Conservation (phyloP, 2,797 vertebrate species). For the Urocyon cinereoargenteus region DNA sequence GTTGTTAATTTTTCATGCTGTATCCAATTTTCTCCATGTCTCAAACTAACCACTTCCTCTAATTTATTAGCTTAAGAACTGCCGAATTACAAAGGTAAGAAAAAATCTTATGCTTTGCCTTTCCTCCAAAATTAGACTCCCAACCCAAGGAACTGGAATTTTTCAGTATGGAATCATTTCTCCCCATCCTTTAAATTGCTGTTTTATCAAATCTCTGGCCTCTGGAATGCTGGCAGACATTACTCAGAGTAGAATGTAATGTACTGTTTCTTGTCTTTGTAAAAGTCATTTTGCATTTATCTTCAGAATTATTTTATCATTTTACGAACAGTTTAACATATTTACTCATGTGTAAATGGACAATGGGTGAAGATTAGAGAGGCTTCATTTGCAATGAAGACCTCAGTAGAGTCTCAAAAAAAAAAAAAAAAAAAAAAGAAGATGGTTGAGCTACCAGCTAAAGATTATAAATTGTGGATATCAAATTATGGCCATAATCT, state of each 20-base stretch:
- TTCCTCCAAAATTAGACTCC: not conserved
- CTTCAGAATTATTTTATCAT: constrained; percentile 67
- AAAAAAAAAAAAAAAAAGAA: constrained; percentile 22
- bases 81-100: constrained; percentile 18
- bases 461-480: constrained; percentile 52
- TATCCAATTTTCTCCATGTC: constrained; percentile 71
- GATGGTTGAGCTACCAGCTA: constrained; percentile 16
- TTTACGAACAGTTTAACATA: constrained; percentile 82
- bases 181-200: constrained; percentile 58
- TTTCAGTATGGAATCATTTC: not conserved
- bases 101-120: constrained; percentile 35
- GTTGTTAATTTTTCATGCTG: constrained; percentile 72
- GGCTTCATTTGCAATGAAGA: constrained; percentile 80
- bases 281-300: constrained; percentile 78
- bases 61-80: constrained; percentile 72
- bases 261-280: constrained; percentile 74
- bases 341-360: constrained; percentile 84
- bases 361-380: constrained; percentile 74
- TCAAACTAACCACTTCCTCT: constrained; percentile 62
- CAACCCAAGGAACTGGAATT: not conserved
- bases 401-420: constrained; percentile 52
- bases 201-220: constrained; percentile 47
- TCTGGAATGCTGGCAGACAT: constrained; percentile 49
- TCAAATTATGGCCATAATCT: not conserved
- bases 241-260: constrained; percentile 65